Percentiles rank a stretch among this genome's conserved stretches.
phyloP scores from a whole-genome alignment of 2,888 invertebrate species.

The Cheilosia vulpina region DNA sequence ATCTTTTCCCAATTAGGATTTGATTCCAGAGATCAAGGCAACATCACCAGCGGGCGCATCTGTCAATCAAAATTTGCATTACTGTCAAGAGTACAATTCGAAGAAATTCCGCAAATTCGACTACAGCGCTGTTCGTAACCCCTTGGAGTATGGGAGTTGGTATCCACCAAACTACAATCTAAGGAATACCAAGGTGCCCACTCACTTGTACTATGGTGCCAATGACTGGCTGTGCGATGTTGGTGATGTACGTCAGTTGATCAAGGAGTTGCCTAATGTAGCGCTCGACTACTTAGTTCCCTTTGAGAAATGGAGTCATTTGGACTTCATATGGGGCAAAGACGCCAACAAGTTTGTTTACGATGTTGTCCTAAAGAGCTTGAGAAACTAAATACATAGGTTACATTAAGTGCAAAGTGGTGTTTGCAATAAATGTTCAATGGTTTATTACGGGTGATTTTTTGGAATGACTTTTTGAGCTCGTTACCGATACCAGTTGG shows the following conservation, averaged over 20 bases:
- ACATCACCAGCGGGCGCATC: constrained; percentile 82
- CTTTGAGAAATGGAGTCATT: constrained; percentile 84
- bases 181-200: constrained; percentile 83
- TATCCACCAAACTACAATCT: constrained; percentile 84
- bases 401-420: too few species aligned
- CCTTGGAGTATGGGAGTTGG: constrained; percentile 82
- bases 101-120: constrained; percentile 82
- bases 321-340: constrained; percentile 87
- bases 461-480: too few species aligned
- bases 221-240: constrained; percentile 88
- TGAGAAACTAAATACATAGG: too few species aligned
- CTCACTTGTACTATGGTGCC: constrained; percentile 85
- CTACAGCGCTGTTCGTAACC: constrained; percentile 82
- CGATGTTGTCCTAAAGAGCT: background rate
- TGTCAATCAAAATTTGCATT: constrained; percentile 82
- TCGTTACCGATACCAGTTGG: too few species aligned
- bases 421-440: too few species aligned
- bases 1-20: constrained; percentile 56
- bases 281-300: constrained; percentile 85
- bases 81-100: constrained; percentile 81
- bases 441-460: too few species aligned
- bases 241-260: constrained; percentile 84
- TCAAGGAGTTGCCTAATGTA: constrained; percentile 84
- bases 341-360: constrained; percentile 86
- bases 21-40: constrained; percentile 80